These are phyloP conservation scores for Girardia tigrina DNA, from an alignment of 2,888 invertebrate species.

Conservation along the genomic window DNA sequence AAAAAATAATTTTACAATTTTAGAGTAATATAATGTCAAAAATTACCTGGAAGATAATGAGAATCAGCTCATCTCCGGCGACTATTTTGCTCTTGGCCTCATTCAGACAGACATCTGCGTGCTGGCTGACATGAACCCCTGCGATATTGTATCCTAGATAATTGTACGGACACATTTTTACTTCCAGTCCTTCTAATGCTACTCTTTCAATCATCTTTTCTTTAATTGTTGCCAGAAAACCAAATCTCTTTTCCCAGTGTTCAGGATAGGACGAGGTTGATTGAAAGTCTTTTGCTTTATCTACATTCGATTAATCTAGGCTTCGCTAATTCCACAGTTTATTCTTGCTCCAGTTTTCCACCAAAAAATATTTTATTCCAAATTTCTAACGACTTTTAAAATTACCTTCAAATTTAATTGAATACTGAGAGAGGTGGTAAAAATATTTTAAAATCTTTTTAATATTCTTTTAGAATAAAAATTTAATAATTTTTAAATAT, in stretches of 20 bases:
- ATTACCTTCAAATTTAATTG: no score
- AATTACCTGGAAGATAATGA: constrained; percentile 30
- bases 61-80: constrained; percentile 24
- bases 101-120: constrained; percentile 31
- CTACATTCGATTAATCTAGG: neutral
- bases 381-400: no score
- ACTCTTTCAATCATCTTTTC: constrained; percentile 33
- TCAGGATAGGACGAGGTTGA: neutral
- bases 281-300: neutral
- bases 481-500: no score
- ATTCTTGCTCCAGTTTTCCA: no score
- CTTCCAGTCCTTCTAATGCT: constrained; percentile 26
- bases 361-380: no score
- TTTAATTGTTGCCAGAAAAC: constrained; percentile 30
- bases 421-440: no score
- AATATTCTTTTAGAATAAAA: no score
- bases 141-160: constrained; percentile 27
- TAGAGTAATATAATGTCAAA: no score
- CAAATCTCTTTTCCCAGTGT: constrained; percentile 12
- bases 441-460: no score
- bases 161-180: constrained; percentile 31
- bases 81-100: constrained; percentile 25
- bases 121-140: constrained; percentile 26
- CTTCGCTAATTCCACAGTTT: no score
- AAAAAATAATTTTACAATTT: no score